Evolutionary conservation across 2,113 vertebrate genomes (phyloP).

Genomic region (Trogon surrucura): DNA sequence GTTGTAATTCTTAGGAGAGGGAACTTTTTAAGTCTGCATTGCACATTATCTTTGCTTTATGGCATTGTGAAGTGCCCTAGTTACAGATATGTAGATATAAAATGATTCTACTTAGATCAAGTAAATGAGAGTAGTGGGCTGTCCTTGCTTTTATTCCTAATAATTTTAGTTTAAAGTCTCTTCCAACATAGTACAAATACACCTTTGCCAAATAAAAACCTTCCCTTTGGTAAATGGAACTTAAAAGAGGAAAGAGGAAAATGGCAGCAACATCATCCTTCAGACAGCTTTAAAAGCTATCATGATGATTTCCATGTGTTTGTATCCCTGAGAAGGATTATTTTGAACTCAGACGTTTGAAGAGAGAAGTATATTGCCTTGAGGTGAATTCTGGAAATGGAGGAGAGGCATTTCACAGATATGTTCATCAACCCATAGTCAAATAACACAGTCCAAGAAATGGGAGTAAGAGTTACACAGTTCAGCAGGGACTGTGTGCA

Average conservation of each 20-base stretch:
- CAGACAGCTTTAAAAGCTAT: constrained; percentile 11
- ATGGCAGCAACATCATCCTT: neutral
- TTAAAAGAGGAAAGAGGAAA: constrained; percentile 32
- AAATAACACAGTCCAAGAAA: neutral
- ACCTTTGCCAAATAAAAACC: neutral
- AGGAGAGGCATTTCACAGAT: neutral
- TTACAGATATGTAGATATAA: neutral
- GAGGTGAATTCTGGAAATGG: neutral
- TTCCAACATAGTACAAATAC: neutral
- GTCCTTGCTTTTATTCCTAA: neutral
- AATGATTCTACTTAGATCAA: neutral
- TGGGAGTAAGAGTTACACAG: neutral
- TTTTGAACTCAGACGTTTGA: neutral
- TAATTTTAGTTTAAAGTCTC: neutral
- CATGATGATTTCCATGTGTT: neutral
- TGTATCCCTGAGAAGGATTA: neutral
- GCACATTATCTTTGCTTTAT: neutral
- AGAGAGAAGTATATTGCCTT: neutral
- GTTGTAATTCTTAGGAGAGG: neutral
- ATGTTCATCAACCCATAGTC: neutral
- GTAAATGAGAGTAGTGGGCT: neutral
- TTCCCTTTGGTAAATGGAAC: neutral
- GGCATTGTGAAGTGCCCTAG: neutral
- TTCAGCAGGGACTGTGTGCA: neutral
- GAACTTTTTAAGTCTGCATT: neutral